Conservation (phyloP, 2,797 vertebrate species). For the Parauchenoglanis punctatus region DNA sequence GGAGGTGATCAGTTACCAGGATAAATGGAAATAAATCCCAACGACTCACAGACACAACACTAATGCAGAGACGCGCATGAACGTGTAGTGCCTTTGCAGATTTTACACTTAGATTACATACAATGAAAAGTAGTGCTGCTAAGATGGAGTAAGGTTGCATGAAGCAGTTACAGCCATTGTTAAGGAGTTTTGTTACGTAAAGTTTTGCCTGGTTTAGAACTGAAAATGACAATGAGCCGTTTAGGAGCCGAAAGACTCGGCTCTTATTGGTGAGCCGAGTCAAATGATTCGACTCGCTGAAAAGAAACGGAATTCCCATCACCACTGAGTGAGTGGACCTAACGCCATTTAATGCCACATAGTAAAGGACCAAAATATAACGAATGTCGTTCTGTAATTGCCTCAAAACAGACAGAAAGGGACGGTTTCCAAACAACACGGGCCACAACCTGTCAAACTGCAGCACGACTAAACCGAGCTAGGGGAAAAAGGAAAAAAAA, state of each 20-base stretch:
- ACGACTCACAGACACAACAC: neutral
- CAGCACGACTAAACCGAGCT: neutral
- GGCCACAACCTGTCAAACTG: slow-evolving; percentile 44
- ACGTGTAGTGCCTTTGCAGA: neutral
- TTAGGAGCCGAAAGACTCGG: neutral
- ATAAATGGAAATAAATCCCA: neutral
- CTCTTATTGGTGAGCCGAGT: neutral
- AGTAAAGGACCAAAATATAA: neutral
- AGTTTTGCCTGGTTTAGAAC: neutral
- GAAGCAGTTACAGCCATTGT: neutral
- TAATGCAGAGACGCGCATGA: neutral
- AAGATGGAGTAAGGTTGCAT: too few species aligned
- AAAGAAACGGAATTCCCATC: slow-evolving; percentile 15
- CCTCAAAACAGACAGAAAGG: neutral
- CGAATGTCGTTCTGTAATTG: too few species aligned
- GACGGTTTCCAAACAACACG: slow-evolving; percentile 34
- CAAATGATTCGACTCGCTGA: neutral
- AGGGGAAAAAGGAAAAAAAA: neutral
- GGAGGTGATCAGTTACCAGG: neutral
- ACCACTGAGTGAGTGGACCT: neutral
- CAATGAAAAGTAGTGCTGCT: neutral
- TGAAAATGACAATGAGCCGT: neutral
- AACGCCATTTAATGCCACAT: too few species aligned
- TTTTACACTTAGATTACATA: neutral
- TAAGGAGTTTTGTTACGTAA: too few species aligned